These are phyloP conservation scores for Shargacucullia verbasci DNA, from an alignment of 2,888 invertebrate species.

Conservation along the genomic window DNA sequence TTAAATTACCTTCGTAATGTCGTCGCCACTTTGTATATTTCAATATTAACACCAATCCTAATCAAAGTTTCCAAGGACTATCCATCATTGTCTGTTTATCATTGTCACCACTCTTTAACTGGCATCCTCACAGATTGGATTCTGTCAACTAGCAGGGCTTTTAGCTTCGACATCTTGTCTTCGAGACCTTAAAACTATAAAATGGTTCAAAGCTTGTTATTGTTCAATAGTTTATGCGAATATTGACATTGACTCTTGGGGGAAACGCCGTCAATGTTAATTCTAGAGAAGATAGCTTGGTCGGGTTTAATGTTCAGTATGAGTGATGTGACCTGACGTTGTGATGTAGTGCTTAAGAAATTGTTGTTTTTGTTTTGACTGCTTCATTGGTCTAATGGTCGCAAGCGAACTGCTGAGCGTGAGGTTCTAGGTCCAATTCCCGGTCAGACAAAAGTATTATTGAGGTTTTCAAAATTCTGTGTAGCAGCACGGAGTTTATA, in stretches of 20 bases:
- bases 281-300: conserved; percentile 2
- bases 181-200: conserved; percentile 63
- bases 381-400: no score
- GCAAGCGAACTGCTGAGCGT: no score
- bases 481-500: no score
- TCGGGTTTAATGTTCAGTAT: conserved; percentile 23
- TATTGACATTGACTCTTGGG: conserved; percentile 31
- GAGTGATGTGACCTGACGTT: conserved; percentile 17
- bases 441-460: no score
- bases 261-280: conserved; percentile 24
- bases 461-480: no score
- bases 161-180: conserved; percentile 59
- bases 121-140: conserved; percentile 72
- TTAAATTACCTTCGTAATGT: no score
- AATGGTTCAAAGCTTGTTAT: conserved; percentile 39
- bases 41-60: no score
- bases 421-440: no score
- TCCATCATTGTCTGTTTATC: not conserved
- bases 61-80: no score
- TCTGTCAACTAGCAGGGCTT: conserved; percentile 70
- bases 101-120: conserved; percentile 58
- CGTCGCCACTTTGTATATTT: no score
- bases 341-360: not conserved
- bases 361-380: not conserved
- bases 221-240: conserved; percentile 42